Conservation (phyloP, 2,113 vertebrate species). For the Perognathus longimembris region DNA sequence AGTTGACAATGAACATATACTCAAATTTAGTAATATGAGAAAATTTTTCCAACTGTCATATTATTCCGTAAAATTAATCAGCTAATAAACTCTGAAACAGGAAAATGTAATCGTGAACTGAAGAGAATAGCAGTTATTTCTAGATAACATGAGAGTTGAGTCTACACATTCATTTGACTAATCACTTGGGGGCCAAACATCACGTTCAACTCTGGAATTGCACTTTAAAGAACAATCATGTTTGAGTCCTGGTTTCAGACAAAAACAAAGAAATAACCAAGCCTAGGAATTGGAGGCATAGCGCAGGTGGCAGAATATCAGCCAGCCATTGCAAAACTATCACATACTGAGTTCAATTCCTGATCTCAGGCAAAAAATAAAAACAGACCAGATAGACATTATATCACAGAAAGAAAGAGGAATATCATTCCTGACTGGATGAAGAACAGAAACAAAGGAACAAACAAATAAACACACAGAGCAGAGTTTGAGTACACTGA, state of each 20-base stretch:
- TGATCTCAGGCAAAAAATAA: no score
- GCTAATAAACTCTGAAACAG: neutral
- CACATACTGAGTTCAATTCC: no score
- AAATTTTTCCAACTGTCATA: neutral
- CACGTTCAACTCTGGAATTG: neutral
- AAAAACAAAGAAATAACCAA: no score
- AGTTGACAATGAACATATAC: neutral
- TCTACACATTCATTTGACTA: neutral
- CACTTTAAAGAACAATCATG: neutral
- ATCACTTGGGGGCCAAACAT: neutral
- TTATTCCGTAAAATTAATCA: slow-evolving; percentile 24
- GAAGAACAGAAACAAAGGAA: slow-evolving; percentile 28
- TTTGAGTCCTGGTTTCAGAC: no score
- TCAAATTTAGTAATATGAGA: neutral
- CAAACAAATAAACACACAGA: neutral
- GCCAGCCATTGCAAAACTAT: no score
- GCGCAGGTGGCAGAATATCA: no score
- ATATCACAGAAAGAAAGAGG: neutral
- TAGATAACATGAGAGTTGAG: neutral
- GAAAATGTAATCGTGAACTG: neutral
- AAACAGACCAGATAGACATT: neutral
- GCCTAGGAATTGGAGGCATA: no score
- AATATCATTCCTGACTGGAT: neutral
- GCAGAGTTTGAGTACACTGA: neutral
- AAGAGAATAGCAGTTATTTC: neutral